A percentile compares a stretch with the other conserved stretches of the same genome.
phyloP scores from a whole-genome alignment of 2,888 invertebrate species.

The Chymomyza procnemis region DNA sequence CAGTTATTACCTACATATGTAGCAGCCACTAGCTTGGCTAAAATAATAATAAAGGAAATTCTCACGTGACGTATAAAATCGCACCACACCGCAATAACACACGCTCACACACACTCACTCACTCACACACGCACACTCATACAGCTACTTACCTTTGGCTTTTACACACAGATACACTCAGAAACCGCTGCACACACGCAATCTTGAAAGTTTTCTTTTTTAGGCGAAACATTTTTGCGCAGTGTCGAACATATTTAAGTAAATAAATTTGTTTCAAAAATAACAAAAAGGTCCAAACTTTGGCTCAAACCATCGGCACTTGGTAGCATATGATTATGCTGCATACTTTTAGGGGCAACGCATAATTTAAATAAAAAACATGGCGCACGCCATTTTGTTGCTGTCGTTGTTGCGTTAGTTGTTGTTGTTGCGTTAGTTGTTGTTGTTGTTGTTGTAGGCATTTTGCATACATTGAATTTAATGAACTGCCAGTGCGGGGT shows the following conservation, averaged over 20 bases:
- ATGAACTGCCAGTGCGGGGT: constrained; percentile 42
- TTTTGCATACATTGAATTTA: constrained; percentile 64
- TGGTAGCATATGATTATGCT: constrained; percentile 56
- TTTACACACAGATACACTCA: constrained; percentile 9
- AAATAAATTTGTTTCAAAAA: constrained; percentile 5
- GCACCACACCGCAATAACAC: constrained; percentile 21
- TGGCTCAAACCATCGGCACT: not conserved
- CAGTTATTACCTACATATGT: not conserved
- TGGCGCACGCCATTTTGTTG: not conserved
- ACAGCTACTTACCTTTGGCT: constrained; percentile 12
- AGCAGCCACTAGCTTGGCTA: constrained; percentile 14
- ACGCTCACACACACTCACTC: constrained; percentile 23
- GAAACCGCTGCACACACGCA: constrained; percentile 13
- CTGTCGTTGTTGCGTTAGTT: constrained; percentile 15
- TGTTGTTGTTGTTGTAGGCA: constrained; percentile 46
- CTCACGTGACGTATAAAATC: constrained; percentile 69
- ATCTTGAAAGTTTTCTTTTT: constrained; percentile 27
- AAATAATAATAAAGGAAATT: constrained; percentile 72
- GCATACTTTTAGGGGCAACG: constrained; percentile 55
- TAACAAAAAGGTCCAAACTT: too few species aligned
- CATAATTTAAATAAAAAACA: constrained; percentile 25
- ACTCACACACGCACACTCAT: constrained; percentile 22
- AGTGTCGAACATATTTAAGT: constrained; percentile 15
- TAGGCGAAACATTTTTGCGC: constrained; percentile 42
- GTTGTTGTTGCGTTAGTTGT: not conserved